These are phyloP conservation scores for Eulemur rufifrons DNA, from an alignment of 2,113 vertebrate species.

Conservation along the genomic window DNA sequence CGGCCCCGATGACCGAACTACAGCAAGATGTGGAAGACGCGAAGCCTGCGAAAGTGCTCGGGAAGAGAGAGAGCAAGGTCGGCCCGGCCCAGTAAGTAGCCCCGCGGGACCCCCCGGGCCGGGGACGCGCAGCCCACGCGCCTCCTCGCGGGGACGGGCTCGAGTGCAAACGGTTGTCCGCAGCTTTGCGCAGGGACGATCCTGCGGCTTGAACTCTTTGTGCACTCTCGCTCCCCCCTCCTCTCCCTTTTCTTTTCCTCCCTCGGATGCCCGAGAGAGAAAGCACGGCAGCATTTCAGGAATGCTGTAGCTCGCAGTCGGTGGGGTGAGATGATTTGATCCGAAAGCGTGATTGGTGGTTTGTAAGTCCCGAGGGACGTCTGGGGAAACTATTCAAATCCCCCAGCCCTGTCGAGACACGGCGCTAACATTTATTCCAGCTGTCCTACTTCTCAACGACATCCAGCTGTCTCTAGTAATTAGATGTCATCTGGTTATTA, in stretches of 20 bases:
- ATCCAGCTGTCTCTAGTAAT: background rate
- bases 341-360: background rate
- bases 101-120: background rate
- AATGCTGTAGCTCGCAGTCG: background rate
- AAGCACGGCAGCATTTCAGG: background rate
- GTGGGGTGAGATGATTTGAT: background rate
- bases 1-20: constrained; percentile 79
- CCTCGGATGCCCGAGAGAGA: background rate
- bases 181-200: too few species aligned
- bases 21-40: constrained; percentile 79
- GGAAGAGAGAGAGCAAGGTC: constrained; percentile 72
- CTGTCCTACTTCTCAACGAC: background rate
- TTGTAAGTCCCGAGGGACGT: background rate
- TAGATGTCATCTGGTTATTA: background rate
- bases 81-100: constrained; percentile 77
- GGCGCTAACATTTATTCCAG: background rate
- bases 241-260: too few species aligned
- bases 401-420: background rate
- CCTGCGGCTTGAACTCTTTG: too few species aligned
- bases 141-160: too few species aligned
- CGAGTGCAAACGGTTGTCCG: too few species aligned
- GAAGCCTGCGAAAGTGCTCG: constrained; percentile 54
- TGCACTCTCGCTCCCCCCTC: too few species aligned
- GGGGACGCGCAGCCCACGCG: too few species aligned
- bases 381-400: background rate